Conservation (phyloP, 2,113 vertebrate genomes). For the Urocolius indicus region DNA sequence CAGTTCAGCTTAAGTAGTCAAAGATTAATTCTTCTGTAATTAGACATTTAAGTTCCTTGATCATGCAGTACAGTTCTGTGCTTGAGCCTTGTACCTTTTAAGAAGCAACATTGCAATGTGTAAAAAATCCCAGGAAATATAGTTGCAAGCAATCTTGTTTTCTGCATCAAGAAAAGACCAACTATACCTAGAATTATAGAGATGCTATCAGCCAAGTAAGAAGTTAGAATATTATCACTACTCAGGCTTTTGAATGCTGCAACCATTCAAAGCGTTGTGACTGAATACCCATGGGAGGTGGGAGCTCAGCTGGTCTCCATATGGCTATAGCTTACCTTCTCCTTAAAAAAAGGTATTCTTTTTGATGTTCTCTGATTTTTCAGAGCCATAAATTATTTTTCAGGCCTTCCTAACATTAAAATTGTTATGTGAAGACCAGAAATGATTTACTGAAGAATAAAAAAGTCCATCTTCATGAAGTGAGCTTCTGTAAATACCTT, state of each 20-base stretch:
- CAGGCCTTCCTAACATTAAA: constrained; percentile 50
- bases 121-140: neutral
- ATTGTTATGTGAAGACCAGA: constrained; percentile 67
- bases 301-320: neutral
- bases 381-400: constrained; percentile 50
- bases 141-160: neutral
- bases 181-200: neutral
- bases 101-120: neutral
- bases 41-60: neutral
- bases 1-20: neutral
- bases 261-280: neutral
- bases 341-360: neutral
- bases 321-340: neutral
- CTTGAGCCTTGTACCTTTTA: neutral
- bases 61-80: neutral
- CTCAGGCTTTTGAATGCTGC: neutral
- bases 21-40: constrained; percentile 6
- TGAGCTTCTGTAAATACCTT: constrained; percentile 63
- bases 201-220: neutral
- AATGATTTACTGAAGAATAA: constrained; percentile 66
- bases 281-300: neutral
- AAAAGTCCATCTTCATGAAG: constrained; percentile 13
- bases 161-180: neutral
- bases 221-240: neutral
- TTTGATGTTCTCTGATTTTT: constrained; percentile 32